Base-by-base conservation (phyloP, 1,140 invertebrate species). In the Colletes gigas region DNA sequence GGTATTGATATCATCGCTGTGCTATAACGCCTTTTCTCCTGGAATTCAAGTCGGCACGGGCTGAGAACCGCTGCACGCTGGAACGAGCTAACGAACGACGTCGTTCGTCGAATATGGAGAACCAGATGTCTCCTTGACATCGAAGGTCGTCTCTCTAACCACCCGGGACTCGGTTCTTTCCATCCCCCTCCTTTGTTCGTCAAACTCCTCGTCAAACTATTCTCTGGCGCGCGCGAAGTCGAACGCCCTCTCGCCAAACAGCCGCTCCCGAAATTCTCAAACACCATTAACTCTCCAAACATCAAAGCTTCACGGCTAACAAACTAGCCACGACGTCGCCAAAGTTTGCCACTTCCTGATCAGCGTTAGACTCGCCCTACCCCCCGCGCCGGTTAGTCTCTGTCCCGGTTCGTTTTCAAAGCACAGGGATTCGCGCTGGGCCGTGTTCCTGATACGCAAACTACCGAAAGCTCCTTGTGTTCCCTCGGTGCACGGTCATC, bases 31-130 rank as follows among this genome's bases (percentile, higher is more conserved):
- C 67, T 30, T 21, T 71, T 59, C 84, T 83, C 84, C 47, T 71
- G 81, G 77, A 87, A 87, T 79, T 68, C 50, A 21, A 44, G 55
- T 12, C 41, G 39, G n/a, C 10, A 4, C 41, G n/a, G 21, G 59
- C 59, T 86, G 84, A 87, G 84, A 80, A 67, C 55, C 84, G 39
- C 84, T 86, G 77, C 17, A 30, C 50, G 14, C 44, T 7, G 63
- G 69, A 62, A 73, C 85, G 54, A 86, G 77, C 81, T 86, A 86
- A 86, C 84, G 72, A 83, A 87, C 81, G 81, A 87, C 84, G 74
- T 86, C 81, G 59, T 80, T 85, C 81, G 77, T 83, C 84, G 81
- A 82, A 87, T 86, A 87, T 83, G 85, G 81, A 80, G 68, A 86
- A 78, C 55, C 76, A 55, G 75, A 65, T 62, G 76, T 86, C 83